A percentile compares a stretch with the other conserved stretches of the same genome.
Conservation (phyloP, 2,113 vertebrate species). For the Ranitomeya variabilis region DNA sequence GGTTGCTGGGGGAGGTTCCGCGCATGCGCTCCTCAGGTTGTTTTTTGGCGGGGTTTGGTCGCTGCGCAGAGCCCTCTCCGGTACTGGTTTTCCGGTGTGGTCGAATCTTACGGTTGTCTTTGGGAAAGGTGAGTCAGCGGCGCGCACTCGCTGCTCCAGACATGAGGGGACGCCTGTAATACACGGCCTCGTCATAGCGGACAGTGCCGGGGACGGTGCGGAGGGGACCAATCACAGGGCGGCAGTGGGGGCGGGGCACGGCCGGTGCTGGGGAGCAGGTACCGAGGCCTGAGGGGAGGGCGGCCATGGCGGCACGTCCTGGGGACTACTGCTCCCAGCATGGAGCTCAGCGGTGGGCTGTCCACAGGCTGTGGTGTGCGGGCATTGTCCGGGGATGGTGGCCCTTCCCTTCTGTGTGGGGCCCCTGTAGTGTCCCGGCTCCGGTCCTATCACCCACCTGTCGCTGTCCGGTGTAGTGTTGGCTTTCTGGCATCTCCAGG, state of each 20-base stretch:
- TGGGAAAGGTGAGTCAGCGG: constrained; percentile 63
- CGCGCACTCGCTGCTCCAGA: not conserved
- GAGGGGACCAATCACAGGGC: constrained; percentile 7
- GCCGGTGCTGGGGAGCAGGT: constrained; percentile 31
- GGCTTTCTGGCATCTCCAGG: no score
- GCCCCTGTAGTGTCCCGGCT: no score
- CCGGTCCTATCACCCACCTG: no score
- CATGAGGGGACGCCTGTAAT: not conserved
- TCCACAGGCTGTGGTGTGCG: no score
- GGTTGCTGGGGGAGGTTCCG: constrained; percentile 42
- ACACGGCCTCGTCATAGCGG: constrained; percentile 61
- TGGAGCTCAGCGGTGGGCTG: no score
- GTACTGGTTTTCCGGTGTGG: constrained; percentile 8
- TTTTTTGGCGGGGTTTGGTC: constrained; percentile 74
- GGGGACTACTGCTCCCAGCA: no score
- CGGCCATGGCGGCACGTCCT: not conserved
- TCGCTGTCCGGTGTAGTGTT: no score
- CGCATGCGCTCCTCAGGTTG: constrained; percentile 69
- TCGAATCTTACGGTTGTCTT: constrained; percentile 59
- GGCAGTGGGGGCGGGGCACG: constrained; percentile 8
- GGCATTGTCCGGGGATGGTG: no score
- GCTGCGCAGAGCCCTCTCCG: constrained; percentile 65
- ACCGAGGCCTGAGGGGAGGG: not conserved
- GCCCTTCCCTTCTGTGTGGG: no score
- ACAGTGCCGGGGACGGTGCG: constrained; percentile 55